These are phyloP conservation scores for Ephydatia muelleri DNA, from an alignment of 37 sponge, comb jelly and placozoan genomes.

Conservation along the genomic window DNA sequence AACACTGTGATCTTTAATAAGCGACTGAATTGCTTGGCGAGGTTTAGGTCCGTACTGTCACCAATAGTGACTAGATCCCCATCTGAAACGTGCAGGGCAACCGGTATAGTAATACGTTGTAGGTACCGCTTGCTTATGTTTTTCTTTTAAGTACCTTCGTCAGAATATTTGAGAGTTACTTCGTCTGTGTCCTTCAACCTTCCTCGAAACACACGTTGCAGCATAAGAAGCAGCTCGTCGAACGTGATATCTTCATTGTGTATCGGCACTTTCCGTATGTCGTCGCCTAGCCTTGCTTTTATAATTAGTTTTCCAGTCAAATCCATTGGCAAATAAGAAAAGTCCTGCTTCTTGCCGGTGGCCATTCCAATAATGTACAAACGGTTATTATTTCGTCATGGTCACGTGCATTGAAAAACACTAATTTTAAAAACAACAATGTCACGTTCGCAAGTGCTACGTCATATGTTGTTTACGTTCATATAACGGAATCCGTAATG, in stretches of 20 bases:
- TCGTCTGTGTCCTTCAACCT: slow-evolving; percentile 78
- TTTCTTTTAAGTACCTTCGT: slow-evolving; percentile 72
- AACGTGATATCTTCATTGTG: slow-evolving; percentile 95
- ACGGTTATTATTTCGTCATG: neutral
- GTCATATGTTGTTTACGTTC: too few species aligned
- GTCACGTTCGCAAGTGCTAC: neutral
- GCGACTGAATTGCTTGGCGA: slow-evolving; percentile 78
- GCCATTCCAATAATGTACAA: slow-evolving; percentile 5
- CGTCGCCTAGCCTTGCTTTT: slow-evolving; percentile 87
- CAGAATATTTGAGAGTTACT: slow-evolving; percentile 84
- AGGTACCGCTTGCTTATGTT: neutral
- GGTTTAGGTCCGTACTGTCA: slow-evolving; percentile 79
- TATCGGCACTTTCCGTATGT: slow-evolving; percentile 77
- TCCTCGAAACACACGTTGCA: slow-evolving; percentile 84
- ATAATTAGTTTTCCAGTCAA: slow-evolving; percentile 82
- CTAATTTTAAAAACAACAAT: too few species aligned
- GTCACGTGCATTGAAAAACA: neutral
- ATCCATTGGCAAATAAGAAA: slow-evolving; percentile 63
- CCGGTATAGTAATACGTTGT: neutral
- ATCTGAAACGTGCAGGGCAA: slow-evolving; percentile 37
- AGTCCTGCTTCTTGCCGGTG: slow-evolving; percentile 32
- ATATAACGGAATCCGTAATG: too few species aligned
- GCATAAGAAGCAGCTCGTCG: slow-evolving; percentile 93
- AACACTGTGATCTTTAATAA: slow-evolving; percentile 63
- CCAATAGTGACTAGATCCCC: slow-evolving; percentile 86